Conservation (phyloP, 2,797 vertebrate genomes). For the Malurus splendens region DNA sequence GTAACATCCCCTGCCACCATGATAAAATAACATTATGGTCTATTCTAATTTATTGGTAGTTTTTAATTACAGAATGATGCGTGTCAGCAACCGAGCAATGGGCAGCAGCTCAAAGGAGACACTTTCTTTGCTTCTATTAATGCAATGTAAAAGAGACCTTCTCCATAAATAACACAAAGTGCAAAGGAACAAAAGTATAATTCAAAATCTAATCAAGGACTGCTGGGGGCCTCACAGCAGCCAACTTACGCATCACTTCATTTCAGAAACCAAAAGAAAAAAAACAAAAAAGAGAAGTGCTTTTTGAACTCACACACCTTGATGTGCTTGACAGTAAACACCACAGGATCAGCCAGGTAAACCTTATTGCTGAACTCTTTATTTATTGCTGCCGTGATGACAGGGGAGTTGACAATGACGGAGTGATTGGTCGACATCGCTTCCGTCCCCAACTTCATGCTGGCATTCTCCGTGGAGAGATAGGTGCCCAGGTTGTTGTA, state of each 20-base stretch:
- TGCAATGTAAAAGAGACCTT: neutral
- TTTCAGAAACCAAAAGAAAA: neutral
- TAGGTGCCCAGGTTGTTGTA: constrained; percentile 96
- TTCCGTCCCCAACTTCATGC: constrained; percentile 91
- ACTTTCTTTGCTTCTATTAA: constrained; percentile 15
- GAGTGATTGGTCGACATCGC: constrained; percentile 94
- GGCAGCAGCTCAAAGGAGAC: constrained; percentile 1
- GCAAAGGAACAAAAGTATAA: constrained; percentile 28
- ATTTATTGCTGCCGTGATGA: constrained; percentile 96
- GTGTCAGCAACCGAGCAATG: constrained; percentile 37
- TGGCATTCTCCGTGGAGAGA: constrained; percentile 95
- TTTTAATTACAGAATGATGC: constrained; percentile 47
- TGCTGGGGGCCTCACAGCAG: neutral
- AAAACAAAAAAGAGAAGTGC: neutral
- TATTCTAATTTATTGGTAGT: constrained; percentile 20
- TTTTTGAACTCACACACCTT: constrained; percentile 77
- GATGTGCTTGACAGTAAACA: constrained; percentile 92
- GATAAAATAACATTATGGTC: constrained; percentile 35
- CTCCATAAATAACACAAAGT: constrained; percentile 27
- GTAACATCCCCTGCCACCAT: constrained; percentile 16
- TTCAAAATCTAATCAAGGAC: constrained; percentile 37
- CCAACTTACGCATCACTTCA: neutral
- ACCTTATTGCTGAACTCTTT: constrained; percentile 96
- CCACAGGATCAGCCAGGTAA: constrained; percentile 93
- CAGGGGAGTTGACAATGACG: constrained; percentile 93